Evolutionary conservation across 2,797 vertebrate genomes (phyloP), one percentile per base, ranked within the genome.

Genomic region (Urosaurus nigricauda): DNA sequence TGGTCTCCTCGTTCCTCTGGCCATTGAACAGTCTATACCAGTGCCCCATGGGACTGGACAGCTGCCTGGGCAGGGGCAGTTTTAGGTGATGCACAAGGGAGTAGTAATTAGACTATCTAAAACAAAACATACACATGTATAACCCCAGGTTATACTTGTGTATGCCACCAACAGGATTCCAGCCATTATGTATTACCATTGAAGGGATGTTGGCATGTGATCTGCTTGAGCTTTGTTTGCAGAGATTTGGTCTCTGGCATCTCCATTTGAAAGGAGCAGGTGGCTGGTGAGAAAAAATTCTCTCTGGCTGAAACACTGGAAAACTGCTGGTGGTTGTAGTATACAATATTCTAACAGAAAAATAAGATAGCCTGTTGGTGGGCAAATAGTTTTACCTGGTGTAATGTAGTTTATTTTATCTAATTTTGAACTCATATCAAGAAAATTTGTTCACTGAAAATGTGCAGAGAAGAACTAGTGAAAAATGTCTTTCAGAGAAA

Each of bases 401-500:
- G 60, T 32, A 70, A 47, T 29, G 32, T 5, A 13, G 4, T 29
- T 40, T 68, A 14, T 40, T 77, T 19, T 56, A 24, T 32, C 47
- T 37, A 51, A 32, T 43, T 74, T 43, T 29, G 60, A 63, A 63
- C 19, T 63, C 19, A 63, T 16, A 8, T 65, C 24, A 81, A 74
- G 43, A n/a, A 74, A 56, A 53, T 13, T 91, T 35, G 1, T 2
- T 0, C 19, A 3, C 53, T 73, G 70, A 63, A 79, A 14, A 40
- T 51, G 29, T 91, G 60, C 70, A 21, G 79, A 87, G 77, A 17
- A 68, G 21, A 21, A 40, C 0, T 32, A 4, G 16, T 9, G 16
- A 56, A 74, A 65, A 79, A 2, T 73, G 24, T 32, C 74, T 1
- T 70, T 93, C 29, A 92, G 75, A 91, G 47, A 5, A 89, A 21